Evolutionary conservation across 2,888 invertebrate genomes (phyloP).

Genomic region (Cheilosia vulpina): DNA sequence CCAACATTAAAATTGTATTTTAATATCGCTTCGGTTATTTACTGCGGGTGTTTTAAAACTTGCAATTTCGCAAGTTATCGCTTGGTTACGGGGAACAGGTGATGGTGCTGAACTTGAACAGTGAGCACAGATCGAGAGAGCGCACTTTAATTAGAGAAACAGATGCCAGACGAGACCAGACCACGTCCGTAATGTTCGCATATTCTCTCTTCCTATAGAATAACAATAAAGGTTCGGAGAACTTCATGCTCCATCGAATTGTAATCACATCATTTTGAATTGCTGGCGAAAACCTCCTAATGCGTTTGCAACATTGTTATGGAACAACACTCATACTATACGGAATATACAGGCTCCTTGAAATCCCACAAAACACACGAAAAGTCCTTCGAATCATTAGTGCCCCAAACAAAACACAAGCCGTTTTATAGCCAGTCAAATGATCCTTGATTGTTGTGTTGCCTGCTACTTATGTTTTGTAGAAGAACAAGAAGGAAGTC

Average conservation of each 20-base stretch:
- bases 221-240: conserved; percentile 48
- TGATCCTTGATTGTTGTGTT: conserved; percentile 73
- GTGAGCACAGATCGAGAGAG: not conserved
- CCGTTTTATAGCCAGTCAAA: conserved; percentile 72
- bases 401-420: conserved; percentile 64
- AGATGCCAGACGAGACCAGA: conserved; percentile 36
- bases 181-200: not conserved
- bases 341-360: conserved; percentile 39
- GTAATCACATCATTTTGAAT: conserved; percentile 73
- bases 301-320: conserved; percentile 61
- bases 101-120: conserved; percentile 1
- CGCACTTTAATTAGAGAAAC: conserved; percentile 55
- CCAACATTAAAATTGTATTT: conserved; percentile 72
- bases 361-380: conserved; percentile 58
- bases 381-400: conserved; percentile 71
- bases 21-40: conserved; percentile 69
- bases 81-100: conserved; percentile 24
- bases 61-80: conserved; percentile 42
- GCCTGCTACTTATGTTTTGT: conserved; percentile 54
- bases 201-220: conserved; percentile 5
- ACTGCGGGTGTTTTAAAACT: conserved; percentile 40
- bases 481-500: conserved; percentile 22
- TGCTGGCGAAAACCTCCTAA: conserved; percentile 44
- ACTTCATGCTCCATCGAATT: conserved; percentile 71
- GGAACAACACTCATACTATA: conserved; percentile 32